Conservation (phyloP, 2,113 vertebrate genomes). For the Anarhynchus alexandrinus region DNA sequence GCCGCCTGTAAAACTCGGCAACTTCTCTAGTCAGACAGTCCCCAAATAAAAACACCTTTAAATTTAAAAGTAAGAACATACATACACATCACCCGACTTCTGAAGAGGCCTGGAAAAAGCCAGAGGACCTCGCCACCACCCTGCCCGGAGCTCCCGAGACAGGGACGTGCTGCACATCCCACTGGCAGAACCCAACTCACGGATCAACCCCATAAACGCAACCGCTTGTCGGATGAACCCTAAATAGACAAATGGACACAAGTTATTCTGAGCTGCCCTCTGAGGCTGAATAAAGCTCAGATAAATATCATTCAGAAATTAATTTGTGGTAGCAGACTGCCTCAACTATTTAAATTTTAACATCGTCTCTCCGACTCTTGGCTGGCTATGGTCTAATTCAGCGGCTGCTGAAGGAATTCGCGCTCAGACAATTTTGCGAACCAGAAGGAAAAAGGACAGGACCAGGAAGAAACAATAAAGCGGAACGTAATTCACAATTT, state of each 20-base stretch:
- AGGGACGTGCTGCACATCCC: neutral
- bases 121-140: neutral
- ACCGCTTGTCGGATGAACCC: rapidly evolving
- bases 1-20: neutral
- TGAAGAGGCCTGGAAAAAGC: neutral
- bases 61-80: neutral
- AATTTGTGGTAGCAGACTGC: neutral
- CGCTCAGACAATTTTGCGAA: neutral
- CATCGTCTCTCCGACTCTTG: neutral
- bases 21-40: neutral
- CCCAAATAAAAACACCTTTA: neutral
- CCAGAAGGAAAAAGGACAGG: neutral
- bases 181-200: neutral
- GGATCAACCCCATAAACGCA: neutral
- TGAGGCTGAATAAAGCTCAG: neutral
- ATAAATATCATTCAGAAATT: neutral
- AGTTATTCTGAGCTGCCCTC: neutral
- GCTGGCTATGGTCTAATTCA: neutral
- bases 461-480: neutral
- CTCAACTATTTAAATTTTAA: neutral
- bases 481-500: neutral
- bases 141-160: neutral
- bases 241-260: neutral
- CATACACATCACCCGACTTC: neutral
- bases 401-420: neutral